Evolutionary conservation across 2,888 invertebrate species (phyloP).

Genomic region (Willowsia nigromaculata): DNA sequence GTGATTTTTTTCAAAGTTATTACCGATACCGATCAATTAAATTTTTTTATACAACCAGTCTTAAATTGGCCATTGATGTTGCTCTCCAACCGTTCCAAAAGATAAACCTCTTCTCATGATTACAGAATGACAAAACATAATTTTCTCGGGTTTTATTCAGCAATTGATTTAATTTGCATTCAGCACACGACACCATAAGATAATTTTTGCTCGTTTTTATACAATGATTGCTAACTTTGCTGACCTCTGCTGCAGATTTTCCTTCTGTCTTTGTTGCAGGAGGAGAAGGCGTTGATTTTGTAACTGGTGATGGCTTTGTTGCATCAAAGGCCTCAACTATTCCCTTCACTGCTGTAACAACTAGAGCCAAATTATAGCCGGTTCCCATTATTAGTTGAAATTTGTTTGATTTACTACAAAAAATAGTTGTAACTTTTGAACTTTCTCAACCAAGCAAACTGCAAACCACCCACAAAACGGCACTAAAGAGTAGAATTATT

Average conservation of each 20-base stretch:
- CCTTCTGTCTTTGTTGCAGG: slow-evolving; percentile 38
- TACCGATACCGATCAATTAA: background rate
- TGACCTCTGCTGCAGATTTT: slow-evolving; percentile 51
- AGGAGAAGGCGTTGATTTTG: slow-evolving; percentile 44
- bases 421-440: slow-evolving; percentile 9
- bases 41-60: slow-evolving; percentile 40
- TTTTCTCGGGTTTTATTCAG: background rate
- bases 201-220: background rate
- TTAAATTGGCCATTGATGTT: slow-evolving; percentile 33
- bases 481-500: background rate
- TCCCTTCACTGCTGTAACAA: slow-evolving; percentile 89
- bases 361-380: slow-evolving; percentile 81
- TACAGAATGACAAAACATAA: background rate
- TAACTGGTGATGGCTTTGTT: slow-evolving; percentile 43
- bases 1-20: background rate
- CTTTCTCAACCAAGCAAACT: slow-evolving; percentile 39
- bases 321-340: slow-evolving; percentile 89
- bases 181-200: no score
- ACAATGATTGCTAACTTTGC: slow-evolving; percentile 22
- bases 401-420: slow-evolving; percentile 12
- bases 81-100: background rate
- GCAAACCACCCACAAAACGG: slow-evolving; percentile 32
- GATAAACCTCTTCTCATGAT: background rate
- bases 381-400: slow-evolving; percentile 32
- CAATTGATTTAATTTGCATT: no score